Base-by-base conservation (phyloP, 2,113 vertebrate species). In the Menura novaehollandiae region DNA sequence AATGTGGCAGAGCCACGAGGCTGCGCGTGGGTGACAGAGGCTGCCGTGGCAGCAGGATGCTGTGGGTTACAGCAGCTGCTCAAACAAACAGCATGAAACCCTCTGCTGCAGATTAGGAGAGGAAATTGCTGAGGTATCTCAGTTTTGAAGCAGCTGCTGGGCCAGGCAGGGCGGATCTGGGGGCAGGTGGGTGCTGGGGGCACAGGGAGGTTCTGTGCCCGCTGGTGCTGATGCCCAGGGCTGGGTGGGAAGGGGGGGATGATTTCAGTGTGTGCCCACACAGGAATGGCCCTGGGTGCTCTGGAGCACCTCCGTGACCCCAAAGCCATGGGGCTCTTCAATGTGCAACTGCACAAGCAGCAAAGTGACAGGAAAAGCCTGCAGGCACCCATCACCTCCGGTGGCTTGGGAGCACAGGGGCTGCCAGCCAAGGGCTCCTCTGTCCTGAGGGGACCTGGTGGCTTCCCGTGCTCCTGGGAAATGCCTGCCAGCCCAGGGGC, bases 161-260 rank as follows among this genome's bases (percentile, higher is more conserved):
- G 51, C 15, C 52, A 9, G 85, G 58, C 71, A 35, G 46, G 33
- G 53, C 11, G 23, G 53, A 6, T 44, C 13, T 81, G 33, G 11
- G 56, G 17, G 32, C 53, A 75, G 66, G 20, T 0, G 2, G 49
- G 7, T 67, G 30, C 35, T 8, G 44, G 49, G 80, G 84, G 37
- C 16, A 9, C 0, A 0, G 35, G 15, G 43, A 71, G 11, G 47
- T 24, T 9, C 33, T 0, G 1, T 39, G 69, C 46, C 46, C 0
- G 0, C 56, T 20, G 37, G 56, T 1, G 10, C 67, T 43, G 78
- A 15, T 46, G 72, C 13, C 27, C 17, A 4, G 28, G 62, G 20
- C 23, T 59, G 3, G 0, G 10, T 26, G 33, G 7, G 7, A 62
- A 22, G 20, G 71, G 62, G 51, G 27, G 28, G 39, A 41, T 66